phyloP scores from a whole-genome alignment of 2,113 vertebrate species.

The Hystrix brachyura region DNA sequence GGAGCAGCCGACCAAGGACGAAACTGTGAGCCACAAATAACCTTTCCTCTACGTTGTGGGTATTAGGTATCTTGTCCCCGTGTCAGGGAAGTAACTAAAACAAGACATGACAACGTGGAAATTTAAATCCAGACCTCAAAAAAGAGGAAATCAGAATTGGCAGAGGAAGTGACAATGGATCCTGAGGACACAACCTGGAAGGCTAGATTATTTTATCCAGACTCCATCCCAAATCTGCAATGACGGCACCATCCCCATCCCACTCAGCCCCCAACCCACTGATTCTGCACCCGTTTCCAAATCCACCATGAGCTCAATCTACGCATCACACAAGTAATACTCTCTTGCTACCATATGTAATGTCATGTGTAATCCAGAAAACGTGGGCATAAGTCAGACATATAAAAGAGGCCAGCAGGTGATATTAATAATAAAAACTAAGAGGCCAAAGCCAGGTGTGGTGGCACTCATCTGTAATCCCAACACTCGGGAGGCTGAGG shows the following conservation, averaged over 20 bases:
- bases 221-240: not conserved
- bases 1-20: not conserved
- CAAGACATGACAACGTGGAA: not conserved
- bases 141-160: not conserved
- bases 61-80: not conserved
- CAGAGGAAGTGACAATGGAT: too few species aligned
- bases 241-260: not conserved
- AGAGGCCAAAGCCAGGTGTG: not conserved
- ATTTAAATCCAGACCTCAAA: not conserved
- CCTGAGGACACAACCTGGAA: not conserved
- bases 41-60: not conserved
- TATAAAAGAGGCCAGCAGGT: not conserved
- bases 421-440: not conserved
- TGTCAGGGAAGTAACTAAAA: not conserved
- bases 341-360: not conserved
- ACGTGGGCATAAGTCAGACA: not conserved
- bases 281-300: not conserved
- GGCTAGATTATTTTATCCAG: not conserved
- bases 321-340: fast-evolving
- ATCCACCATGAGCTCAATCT: not conserved
- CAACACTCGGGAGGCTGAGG: not conserved
- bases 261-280: not conserved
- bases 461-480: not conserved
- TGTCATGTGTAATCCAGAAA: not conserved
- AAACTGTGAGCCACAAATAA: not conserved